Base-by-base conservation (phyloP, 2,113 vertebrate genomes). In the Ameiurus melas region DNA sequence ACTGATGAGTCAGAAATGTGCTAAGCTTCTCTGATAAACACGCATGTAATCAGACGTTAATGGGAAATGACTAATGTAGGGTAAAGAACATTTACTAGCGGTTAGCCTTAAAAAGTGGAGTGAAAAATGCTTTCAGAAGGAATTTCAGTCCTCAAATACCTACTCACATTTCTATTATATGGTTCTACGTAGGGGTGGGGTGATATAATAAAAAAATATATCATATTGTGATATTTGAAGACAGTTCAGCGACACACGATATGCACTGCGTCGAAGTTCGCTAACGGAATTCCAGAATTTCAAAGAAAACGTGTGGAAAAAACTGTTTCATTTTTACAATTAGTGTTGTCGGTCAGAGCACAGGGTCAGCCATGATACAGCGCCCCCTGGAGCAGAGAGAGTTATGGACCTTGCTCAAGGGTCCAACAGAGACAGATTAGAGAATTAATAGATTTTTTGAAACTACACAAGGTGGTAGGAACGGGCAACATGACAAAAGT, bases 11-110 rank as follows among this genome's bases (percentile, higher is more conserved):
- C 51, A 60, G 71, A 89, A 87, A 89, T 73, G 51, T 87, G 66
- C 78, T 85, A 85, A 89, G 36, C 83, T 83, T 85, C 43, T 58
- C 85, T 83, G 36, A 88, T 90, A 64, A 83, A 86, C 27, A 78
- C 68, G 53, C 58, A 53, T 60, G 79, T 85, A 87, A 90, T 85
- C 58, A 81, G 16, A 82, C 22, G 64, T 71, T 87, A 77, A 82
- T 87, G 36, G 36, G 39, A 39, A n/a, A 85, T 30, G 30, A 55
- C 55, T 81, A 85, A 81, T 43, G 70, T 51, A 71, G 43, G 51
- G 22, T 86, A 62, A 86, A 39, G 33, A 83, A 73, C 68, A 13
- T 57, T 60, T 47, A 47, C 66, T 47, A 14, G 2, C 79, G 47
- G 33, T 87, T 87, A 73, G 58, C 33, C 25, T 25, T n/a, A 39